Evolutionary conservation across 2,113 vertebrate genomes (phyloP), one percentile per base, ranked within the genome.

Genomic region (Solenodon paradoxus): DNA sequence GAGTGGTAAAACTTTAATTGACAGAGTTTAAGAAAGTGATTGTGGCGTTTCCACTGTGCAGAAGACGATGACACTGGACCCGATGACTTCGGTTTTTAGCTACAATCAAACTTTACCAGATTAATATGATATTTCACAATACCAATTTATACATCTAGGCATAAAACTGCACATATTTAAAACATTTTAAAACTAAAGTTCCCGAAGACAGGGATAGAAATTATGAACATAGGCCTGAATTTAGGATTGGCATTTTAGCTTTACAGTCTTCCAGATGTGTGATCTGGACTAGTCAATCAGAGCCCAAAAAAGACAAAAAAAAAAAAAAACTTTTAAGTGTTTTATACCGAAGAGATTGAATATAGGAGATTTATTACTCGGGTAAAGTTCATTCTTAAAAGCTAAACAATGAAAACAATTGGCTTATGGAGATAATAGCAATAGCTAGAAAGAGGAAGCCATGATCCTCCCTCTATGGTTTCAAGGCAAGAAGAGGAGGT

Each of bases 381-480:
- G 19, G 12, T 40, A 57, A 53, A 26, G 32, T 42, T 83, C 77
- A 78, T 30, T 10, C 32, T 87, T 77, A 71, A 45, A 77, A 84
- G 28, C 1, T 19, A 51, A 55, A 57, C 10, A 42, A 19, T 78
- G 38, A 63, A n/a, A n/a, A 20, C 17, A 55, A 15, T 11, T 9
- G 35, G 28, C 9, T 0, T 49, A 15, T 30, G 2, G 12, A 63
- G 19, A 45, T 6, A 16, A 38, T 5, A n/a, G 6, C 1, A 47
- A 22, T 5, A 38, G 16, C 24, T 47, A 22, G 12, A 32, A 1
- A 51, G 19, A 63, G 35, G 10, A 88, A 66, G 7, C 9, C 19
- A 45, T 2, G 2, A 16, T n/a, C 30, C 2, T 64, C 20, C 30
- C 10, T 22, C n/a, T 6, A 0, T 16, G 32, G 5, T 3, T 35